Evolutionary conservation across 1,140 invertebrate genomes (phyloP), one percentile per base, ranked within the genome.

Genomic region (Neoseiulus cucumeris): DNA sequence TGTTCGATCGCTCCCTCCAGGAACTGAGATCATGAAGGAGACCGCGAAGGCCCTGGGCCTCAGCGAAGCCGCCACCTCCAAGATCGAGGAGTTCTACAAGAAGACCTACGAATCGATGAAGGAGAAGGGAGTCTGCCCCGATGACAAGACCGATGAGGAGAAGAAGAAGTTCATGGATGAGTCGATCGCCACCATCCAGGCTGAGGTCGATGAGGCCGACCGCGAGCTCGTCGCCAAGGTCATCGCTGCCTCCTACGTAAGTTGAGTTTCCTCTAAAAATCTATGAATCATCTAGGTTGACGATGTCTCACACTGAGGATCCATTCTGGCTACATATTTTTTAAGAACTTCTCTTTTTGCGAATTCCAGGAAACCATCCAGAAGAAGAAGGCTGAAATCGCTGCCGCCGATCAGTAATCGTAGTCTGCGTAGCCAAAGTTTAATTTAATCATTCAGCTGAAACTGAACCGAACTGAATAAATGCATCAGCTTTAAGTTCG

Each of bases 161-260:
- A 59, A 59, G 51, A 59, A 59, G 51, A 59, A 59, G 22, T 59
- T 59, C 22, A 59, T 59, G 4, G 51, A 59, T 14, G 51, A 59
- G n/a, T 59, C 51, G 51, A 59, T 25, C 22, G 51, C 51, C 14
- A 20, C 51, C 51, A 59, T 59, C 51, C 51, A 59, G 51, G 51
- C 51, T 25, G 51, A 59, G 51, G 22, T 59, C 51, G 51, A 59
- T 2, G 51, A 59, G 22, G 51, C 17, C 51, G 51, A 59, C 1
- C 25, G 22, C 25, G 51, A 59, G 51, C 51, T 59, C 51, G n/a
- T 59, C 51, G 51, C 51, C 51, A 59, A 59, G 51, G 51, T 59
- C 51, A 25, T 59, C 51, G 9, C 17, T 9, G n/a, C 22, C 1
- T 17, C 51, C 51, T n/a, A 5, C 22, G 51, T 59, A 59, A n/a